Conservation (phyloP, 2,113 vertebrate species). For the Lathamus discolor region DNA sequence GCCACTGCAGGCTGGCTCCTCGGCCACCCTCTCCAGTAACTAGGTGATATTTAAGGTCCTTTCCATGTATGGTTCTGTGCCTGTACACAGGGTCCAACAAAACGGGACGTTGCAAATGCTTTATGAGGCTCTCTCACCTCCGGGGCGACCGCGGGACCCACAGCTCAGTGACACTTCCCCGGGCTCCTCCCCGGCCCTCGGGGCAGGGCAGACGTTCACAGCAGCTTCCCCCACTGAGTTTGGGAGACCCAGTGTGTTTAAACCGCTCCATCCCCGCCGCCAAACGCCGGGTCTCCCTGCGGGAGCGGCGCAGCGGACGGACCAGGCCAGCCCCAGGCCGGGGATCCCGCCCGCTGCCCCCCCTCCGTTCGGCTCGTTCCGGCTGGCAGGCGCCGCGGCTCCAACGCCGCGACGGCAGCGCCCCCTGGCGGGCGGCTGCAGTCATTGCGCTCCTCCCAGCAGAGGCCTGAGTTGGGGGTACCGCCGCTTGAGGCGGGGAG, state of each 20-base stretch:
- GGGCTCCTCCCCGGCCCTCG: rapidly evolving
- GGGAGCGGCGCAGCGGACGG: background rate
- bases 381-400: rapidly evolving
- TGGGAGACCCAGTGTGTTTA: background rate
- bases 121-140: too few relatives aligned
- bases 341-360: too few relatives aligned
- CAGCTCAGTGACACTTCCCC: background rate
- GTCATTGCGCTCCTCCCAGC: background rate
- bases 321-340: background rate
- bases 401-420: constrained; percentile 53
- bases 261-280: rapidly evolving
- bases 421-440: background rate
- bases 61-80: background rate
- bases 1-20: background rate
- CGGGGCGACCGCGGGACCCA: background rate
- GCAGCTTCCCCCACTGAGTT: rapidly evolving
- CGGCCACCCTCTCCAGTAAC: background rate
- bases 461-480: background rate
- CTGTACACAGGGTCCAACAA: background rate
- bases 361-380: rapidly evolving
- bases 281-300: rapidly evolving
- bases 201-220: background rate
- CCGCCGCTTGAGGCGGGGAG: too few relatives aligned
- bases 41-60: background rate
- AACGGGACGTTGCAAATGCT: background rate